Evolutionary conservation across 2,797 vertebrate species (phyloP).

Genomic region (Tenualosa thibaudeaui): DNA sequence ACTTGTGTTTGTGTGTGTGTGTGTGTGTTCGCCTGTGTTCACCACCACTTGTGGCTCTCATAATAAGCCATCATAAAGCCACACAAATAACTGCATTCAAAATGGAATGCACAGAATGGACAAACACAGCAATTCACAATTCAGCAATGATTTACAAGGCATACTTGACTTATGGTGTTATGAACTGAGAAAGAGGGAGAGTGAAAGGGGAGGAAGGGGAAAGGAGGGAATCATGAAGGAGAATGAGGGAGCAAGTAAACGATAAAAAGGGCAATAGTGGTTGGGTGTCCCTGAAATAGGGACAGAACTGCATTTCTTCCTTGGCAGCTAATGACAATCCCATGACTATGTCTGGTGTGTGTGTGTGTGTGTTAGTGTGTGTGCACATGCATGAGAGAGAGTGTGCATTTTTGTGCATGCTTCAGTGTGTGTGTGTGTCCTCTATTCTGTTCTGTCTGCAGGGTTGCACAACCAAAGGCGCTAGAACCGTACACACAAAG

Average conservation of each 20-base stretch:
- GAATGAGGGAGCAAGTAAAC: background rate
- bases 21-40: too few species aligned
- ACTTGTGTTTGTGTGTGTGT: too few species aligned
- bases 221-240: background rate
- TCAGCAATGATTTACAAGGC: background rate
- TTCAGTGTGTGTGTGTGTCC: background rate
- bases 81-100: background rate
- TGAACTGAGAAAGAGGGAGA: background rate
- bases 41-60: too few species aligned
- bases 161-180: too few species aligned
- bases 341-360: background rate
- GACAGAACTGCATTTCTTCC: background rate
- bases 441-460: background rate
- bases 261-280: background rate
- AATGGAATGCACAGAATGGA: background rate
- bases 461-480: background rate
- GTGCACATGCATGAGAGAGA: background rate
- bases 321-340: background rate
- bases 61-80: background rate
- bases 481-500: background rate
- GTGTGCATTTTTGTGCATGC: background rate
- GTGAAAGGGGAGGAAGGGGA: background rate
- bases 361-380: background rate
- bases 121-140: background rate
- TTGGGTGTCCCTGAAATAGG: background rate